Evolutionary conservation across 1,140 invertebrate species (phyloP), one percentile per base, ranked within the genome.

Genomic region (Drosophila bocki): DNA sequence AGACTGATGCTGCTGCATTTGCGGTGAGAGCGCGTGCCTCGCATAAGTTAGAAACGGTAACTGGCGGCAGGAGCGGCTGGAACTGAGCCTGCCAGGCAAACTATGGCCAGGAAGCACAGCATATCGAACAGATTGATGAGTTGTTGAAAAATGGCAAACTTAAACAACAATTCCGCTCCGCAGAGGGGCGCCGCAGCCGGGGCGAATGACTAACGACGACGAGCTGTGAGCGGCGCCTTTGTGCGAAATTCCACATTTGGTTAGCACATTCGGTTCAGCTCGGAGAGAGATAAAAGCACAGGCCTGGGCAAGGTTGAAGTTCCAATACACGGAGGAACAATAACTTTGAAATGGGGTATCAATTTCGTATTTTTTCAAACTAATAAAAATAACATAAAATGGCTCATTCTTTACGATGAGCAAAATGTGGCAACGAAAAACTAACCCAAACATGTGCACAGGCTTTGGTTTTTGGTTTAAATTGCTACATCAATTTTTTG

Each of bases 131-230:
- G 85, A 88, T 88, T 88, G 85, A 88, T 88, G 85, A 88, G 85
- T 90, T 90, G 85, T 90, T 88, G 85, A 90, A 90, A 90, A 88
- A 90, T 88, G 75, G 85, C 85, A 85, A 88, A 88, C 81, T 90
- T 90, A 90, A 88, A 88, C 85, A 78, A 79, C 67, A 79, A 74
- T 80, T 80, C 59, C 26, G 35, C 48, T 42, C 33, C 22, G 39
- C 32, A 75, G 59, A 75, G 35, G 13, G 42, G 33, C 9, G n/a
- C 48, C 50, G 48, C 22, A 63, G 56, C 62, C 64, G 39, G 69
- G 60, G 33, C 33, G 67, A 83, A 87, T 86, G 62, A 64, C 62
- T 78, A 78, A 78, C 75, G 76, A 78, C 59, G 71, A 72, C 45
- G 19, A 22, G 72, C 42, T 39, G 45, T 41, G 44, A 58, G 51